phyloP scores from a whole-genome alignment of 2,888 invertebrate species.

The Tetranychus piercei region DNA sequence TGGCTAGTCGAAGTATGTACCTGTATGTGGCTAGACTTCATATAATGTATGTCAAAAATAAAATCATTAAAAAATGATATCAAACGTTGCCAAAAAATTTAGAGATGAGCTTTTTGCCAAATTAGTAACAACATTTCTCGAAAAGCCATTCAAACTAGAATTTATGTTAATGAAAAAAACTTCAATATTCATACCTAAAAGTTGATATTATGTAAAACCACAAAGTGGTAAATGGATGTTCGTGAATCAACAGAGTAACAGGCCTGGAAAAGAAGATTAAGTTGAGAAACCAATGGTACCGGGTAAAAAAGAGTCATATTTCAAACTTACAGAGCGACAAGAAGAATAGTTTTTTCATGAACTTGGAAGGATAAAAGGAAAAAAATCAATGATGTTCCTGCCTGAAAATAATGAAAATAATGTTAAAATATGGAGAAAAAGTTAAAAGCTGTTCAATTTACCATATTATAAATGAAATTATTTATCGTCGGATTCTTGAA shows the following conservation, averaged over 20 bases:
- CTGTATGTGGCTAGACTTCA: slow-evolving; percentile 44
- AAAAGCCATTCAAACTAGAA: too few species aligned
- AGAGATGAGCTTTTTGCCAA: too few species aligned
- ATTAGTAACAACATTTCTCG: too few species aligned
- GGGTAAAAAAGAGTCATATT: too few species aligned
- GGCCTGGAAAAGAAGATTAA: slow-evolving; percentile 23
- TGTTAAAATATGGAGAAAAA: slow-evolving; percentile 10
- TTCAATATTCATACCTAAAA: slow-evolving; percentile 33
- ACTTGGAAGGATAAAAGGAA: slow-evolving; percentile 98
- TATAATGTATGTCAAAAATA: too few species aligned
- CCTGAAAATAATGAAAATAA: slow-evolving; percentile 42
- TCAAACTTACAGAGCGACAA: slow-evolving; percentile 44
- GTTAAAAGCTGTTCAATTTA: slow-evolving; percentile 27
- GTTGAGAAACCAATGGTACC: not conserved
- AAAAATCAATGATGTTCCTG: slow-evolving; percentile 72
- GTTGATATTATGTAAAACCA: slow-evolving; percentile 57
- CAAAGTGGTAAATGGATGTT: slow-evolving; percentile 52
- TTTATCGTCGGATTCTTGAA: slow-evolving; percentile 32
- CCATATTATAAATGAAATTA: slow-evolving; percentile 34
- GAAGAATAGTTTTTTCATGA: slow-evolving; percentile 84
- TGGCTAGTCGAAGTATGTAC: slow-evolving; percentile 71
- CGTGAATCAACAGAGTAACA: slow-evolving; percentile 44
- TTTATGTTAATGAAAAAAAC: too few species aligned
- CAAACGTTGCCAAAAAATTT: too few species aligned
- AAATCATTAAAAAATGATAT: too few species aligned